These are phyloP conservation scores for Cladopsammia gracilis DNA, from an alignment of 64 coral and sea anemone genomes.

Conservation along the genomic window DNA sequence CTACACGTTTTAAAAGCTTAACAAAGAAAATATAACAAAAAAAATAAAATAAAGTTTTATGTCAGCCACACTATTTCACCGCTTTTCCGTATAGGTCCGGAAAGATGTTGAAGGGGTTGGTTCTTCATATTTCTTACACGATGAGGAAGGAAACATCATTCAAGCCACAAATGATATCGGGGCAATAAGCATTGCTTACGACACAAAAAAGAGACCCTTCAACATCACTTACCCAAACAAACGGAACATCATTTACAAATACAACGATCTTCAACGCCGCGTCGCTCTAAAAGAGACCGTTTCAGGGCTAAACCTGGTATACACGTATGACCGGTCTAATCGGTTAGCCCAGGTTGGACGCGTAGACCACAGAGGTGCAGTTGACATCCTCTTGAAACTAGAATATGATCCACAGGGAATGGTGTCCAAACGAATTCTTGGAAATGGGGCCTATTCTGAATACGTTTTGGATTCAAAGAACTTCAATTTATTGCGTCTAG, in stretches of 20 bases:
- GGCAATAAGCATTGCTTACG: constrained; percentile 44
- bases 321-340: constrained; percentile 63
- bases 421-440: constrained; percentile 47
- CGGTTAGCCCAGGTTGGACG: constrained; percentile 20
- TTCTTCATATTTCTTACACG: constrained; percentile 67
- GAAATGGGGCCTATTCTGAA: constrained; percentile 60
- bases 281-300: constrained; percentile 40
- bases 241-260: constrained; percentile 45
- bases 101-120: constrained; percentile 68
- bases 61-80: neutral
- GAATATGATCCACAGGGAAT: constrained; percentile 70
- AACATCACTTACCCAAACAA: constrained; percentile 70
- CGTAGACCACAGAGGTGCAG: neutral
- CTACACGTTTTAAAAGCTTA: too few relatives aligned
- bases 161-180: constrained; percentile 74
- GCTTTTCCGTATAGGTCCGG: constrained; percentile 17
- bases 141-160: constrained; percentile 75
- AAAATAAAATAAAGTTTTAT: too few relatives aligned
- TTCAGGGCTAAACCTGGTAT: constrained; percentile 60
- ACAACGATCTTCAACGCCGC: constrained; percentile 67
- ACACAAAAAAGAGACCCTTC: constrained; percentile 48
- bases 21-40: too few relatives aligned
- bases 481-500: constrained; percentile 30
- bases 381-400: constrained; percentile 12
- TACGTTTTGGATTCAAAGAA: constrained; percentile 43